phyloP scores from a whole-genome alignment of 30 jellyfish, hydroid and myxozoan species.

The Hydractinia echinata region DNA sequence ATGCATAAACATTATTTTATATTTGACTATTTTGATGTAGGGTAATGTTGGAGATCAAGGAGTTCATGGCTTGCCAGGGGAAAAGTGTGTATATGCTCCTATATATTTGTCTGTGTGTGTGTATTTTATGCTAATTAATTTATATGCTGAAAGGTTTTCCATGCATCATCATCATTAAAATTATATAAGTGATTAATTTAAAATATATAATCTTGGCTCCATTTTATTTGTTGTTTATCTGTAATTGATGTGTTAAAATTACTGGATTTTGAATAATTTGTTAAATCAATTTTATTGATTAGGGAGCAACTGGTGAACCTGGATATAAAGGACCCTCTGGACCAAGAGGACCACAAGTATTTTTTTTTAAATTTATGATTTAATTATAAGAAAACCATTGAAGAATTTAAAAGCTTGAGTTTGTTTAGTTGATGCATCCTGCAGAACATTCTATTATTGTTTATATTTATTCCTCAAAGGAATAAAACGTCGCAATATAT shows the following conservation, averaged over 20 bases:
- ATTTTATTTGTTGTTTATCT: no score
- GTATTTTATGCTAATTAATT: no score
- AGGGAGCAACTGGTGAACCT: slow-evolving; percentile 53
- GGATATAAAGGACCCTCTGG: slow-evolving; percentile 48
- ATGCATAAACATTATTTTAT: background rate
- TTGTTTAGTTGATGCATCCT: no score
- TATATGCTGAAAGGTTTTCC: no score
- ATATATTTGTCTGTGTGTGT: no score
- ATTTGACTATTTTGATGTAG: slow-evolving; percentile 4
- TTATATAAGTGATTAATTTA: no score
- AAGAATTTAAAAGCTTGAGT: background rate
- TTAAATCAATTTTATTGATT: slow-evolving; percentile 3
- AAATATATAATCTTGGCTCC: no score
- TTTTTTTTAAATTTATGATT: background rate
- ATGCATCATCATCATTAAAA: no score
- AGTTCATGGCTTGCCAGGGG: slow-evolving; percentile 21
- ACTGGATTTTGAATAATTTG: background rate
- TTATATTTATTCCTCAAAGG: no score
- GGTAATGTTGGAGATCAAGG: slow-evolving; percentile 37
- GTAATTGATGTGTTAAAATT: no score
- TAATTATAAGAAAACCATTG: background rate
- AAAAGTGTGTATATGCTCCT: slow-evolving; percentile 2
- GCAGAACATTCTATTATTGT: no score
- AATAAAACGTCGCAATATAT: no score
- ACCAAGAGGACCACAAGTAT: slow-evolving; percentile 32